These are phyloP conservation scores for Oreochromis tanganicae DNA, from an alignment of 2,113 vertebrate genomes.

Conservation along the genomic window DNA sequence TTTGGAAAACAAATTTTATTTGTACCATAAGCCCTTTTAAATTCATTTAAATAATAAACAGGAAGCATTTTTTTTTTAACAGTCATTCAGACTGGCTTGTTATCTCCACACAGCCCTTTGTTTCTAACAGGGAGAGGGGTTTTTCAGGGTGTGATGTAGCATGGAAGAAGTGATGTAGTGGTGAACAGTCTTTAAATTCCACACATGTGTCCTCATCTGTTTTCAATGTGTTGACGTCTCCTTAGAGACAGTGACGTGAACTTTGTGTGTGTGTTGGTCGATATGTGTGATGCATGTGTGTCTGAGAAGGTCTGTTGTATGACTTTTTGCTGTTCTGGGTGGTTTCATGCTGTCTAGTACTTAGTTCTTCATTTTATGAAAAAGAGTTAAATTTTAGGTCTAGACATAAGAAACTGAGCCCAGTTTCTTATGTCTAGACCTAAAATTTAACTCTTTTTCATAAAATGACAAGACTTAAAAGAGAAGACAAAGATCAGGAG, in stretches of 20 bases:
- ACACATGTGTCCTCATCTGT: conserved; percentile 50
- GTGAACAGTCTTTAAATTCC: conserved; percentile 46
- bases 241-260: conserved; percentile 39
- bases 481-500: background rate
- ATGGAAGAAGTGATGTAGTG: conserved; percentile 42
- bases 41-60: background rate
- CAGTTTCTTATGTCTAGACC: no score
- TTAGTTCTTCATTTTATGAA: background rate
- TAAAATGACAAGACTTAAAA: background rate
- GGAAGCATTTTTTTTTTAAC: background rate
- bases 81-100: background rate
- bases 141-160: background rate
- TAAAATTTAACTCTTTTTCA: no score
- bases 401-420: background rate
- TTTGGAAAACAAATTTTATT: background rate
- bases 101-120: background rate
- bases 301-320: background rate
- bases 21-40: background rate
- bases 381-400: background rate
- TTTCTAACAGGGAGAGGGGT: background rate
- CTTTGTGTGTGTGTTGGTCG: background rate
- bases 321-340: background rate
- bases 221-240: conserved; percentile 65
- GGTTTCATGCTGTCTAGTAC: background rate
- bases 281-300: background rate